These are phyloP conservation scores for Megaceryle alcyon DNA, from an alignment of 2,797 vertebrate genomes.

Conservation along the genomic window DNA sequence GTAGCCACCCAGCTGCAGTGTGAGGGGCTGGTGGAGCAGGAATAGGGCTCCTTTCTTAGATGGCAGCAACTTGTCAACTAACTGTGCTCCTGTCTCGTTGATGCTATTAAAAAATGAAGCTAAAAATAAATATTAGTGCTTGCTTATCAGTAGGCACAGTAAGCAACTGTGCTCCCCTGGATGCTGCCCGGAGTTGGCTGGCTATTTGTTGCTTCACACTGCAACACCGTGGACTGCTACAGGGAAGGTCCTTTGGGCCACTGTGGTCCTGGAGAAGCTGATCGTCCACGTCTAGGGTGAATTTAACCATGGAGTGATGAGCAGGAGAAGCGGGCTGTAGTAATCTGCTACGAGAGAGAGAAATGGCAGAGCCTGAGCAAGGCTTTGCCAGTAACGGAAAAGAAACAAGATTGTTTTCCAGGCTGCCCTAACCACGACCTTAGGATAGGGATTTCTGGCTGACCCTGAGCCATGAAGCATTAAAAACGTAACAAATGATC, in stretches of 20 bases:
- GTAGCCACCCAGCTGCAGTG: not conserved
- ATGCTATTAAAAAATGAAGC: not conserved
- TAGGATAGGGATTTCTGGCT: conserved; percentile 53
- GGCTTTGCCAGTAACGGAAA: not conserved
- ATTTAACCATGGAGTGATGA: not conserved
- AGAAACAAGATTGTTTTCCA: conserved; percentile 36
- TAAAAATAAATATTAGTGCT: not conserved
- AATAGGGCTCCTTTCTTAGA: not conserved
- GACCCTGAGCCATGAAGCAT: conserved; percentile 55
- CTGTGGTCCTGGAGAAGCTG: not conserved
- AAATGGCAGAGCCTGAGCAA: conserved; percentile 1
- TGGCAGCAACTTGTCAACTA: not conserved
- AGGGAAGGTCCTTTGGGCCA: not conserved
- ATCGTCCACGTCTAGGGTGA: not conserved
- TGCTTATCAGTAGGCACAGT: not conserved
- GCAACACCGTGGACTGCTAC: not conserved
- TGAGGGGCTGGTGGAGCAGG: not conserved
- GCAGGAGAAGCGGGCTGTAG: not conserved
- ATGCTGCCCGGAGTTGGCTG: not conserved
- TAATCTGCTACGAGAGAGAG: not conserved
- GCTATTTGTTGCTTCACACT: not conserved
- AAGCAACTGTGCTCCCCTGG: not conserved
- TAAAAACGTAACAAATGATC: conserved; percentile 58
- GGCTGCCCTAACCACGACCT: conserved; percentile 29
- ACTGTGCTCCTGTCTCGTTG: not conserved